Conservation (phyloP, 2,113 vertebrate genomes). For the Cnemophilus loriae region DNA sequence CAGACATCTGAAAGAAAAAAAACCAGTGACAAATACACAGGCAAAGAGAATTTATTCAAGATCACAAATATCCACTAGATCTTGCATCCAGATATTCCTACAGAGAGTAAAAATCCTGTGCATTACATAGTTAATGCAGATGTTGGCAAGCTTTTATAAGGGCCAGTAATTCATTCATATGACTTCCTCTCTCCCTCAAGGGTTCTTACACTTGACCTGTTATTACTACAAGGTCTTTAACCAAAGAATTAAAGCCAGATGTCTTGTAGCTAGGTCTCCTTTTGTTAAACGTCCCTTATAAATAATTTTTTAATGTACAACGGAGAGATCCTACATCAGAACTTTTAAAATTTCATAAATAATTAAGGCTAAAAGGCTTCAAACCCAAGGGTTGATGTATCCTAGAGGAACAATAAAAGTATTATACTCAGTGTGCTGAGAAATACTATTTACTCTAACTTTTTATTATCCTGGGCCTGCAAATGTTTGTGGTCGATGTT, state of each 20-base stretch:
- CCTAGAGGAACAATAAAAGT: constrained; percentile 1
- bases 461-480: not conserved
- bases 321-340: not conserved
- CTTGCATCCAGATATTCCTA: not conserved
- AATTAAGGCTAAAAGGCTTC: constrained; percentile 14
- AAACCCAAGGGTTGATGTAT: not conserved
- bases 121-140: constrained; percentile 10
- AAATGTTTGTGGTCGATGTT: not conserved
- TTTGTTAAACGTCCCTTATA: not conserved
- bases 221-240: not conserved
- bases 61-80: not conserved
- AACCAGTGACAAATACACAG: not conserved
- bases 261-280: not conserved
- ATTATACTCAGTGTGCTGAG: not conserved
- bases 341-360: not conserved
- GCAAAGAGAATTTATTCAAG: not conserved
- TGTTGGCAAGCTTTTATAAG: constrained; percentile 25
- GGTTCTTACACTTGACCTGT: constrained; percentile 37
- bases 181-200: constrained; percentile 41
- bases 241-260: constrained; percentile 39
- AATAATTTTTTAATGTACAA: not conserved
- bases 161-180: constrained; percentile 11
- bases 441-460: not conserved
- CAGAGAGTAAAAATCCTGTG: not conserved
- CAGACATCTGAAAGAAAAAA: not conserved